Evolutionary conservation across 2,888 invertebrate species (phyloP), one percentile per base, ranked within the genome.

Genomic region (Amblyteles armatorius): DNA sequence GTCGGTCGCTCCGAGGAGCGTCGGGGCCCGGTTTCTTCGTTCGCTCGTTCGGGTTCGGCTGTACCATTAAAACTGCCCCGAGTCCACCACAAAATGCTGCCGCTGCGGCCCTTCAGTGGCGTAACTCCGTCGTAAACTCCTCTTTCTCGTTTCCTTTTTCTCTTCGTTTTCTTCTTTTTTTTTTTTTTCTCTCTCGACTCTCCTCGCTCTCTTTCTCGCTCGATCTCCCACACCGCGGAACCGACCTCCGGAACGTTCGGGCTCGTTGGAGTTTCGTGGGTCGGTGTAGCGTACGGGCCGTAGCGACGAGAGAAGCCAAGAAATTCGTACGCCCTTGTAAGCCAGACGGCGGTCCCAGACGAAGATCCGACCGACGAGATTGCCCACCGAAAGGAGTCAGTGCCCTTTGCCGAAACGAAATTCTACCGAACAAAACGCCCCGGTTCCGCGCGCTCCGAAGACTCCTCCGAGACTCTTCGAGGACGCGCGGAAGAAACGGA

Each of bases 291-390:
- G 40, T 26, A 44, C 40, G 60, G 29, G n/a, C n/a, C 78, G 57
- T n/a, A 13, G 13, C 36, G 3, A 19, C 16, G 65, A 44, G 36
- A 57, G 60, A 26, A 80, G 52, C 57, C 13, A 57, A 71, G 74
- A 73, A 74, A 81, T 84, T 67, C 74, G 72, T 78, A 72, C 77
- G 36, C 76, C 74, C 71, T 69, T 67, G 67, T 69, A 63, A 77
- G 60, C 87, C 91, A 91, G 91, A 88, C 79, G 78, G 83, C 83
- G 86, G 80, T 86, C 81, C 88, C 90, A 89, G 90, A 92, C 91
- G 69, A 69, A 90, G 91, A 91, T 92, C 87, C 85, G 89, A 85
- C 84, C 87, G 79, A 87, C 78, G 71, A 92, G 92, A 91, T 92
- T 91, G 91, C 88, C 83, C 76, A 76, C 52, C 44, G 76, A 85